These are phyloP conservation scores for Rhopalosiphum maidis DNA, from an alignment of 1,140 invertebrate genomes.

Conservation along the genomic window DNA sequence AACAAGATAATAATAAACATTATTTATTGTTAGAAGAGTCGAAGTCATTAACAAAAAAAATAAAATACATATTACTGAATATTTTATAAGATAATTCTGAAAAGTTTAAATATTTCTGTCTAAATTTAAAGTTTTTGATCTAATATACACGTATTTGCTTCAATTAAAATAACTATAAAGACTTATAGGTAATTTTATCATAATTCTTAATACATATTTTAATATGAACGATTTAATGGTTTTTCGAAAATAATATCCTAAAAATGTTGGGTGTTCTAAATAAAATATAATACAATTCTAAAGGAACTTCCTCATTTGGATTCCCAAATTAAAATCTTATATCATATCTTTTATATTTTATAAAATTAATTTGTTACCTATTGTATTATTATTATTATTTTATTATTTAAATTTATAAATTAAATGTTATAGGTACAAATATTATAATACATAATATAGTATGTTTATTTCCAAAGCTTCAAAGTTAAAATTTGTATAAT, in stretches of 20 bases:
- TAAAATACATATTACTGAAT: too few species aligned
- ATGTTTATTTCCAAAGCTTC: background rate
- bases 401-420: background rate
- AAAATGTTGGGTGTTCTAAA: background rate
- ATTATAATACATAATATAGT: background rate
- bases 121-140: background rate
- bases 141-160: background rate
- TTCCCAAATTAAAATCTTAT: background rate
- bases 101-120: background rate
- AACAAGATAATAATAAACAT: background rate
- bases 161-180: background rate
- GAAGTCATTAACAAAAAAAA: background rate
- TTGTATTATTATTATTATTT: too few species aligned
- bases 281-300: background rate
- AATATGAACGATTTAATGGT: background rate
- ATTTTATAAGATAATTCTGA: background rate
- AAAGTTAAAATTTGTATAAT: background rate
- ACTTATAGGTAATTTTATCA: background rate
- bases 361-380: too few species aligned
- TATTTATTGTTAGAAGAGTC: background rate
- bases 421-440: background rate
- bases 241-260: background rate
- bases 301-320: background rate
- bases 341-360: too few species aligned
- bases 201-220: too few species aligned